A percentile compares a stretch with the other conserved stretches of the same genome.
Conservation (phyloP, 2,888 invertebrate species). For the Didymodactylos carnosus region DNA sequence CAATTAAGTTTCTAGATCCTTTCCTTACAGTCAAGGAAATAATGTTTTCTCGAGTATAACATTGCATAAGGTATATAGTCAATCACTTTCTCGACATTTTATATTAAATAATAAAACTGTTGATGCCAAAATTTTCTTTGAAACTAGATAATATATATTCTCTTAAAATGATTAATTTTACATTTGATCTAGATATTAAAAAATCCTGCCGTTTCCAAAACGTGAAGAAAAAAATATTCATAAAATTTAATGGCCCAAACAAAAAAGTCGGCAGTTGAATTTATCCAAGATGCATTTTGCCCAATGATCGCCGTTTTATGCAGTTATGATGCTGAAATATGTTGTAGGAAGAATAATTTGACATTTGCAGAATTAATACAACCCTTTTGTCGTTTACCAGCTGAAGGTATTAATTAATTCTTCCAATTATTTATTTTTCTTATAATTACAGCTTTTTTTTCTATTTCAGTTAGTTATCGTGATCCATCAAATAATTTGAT, state of each 20-base stretch:
- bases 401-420: constrained; percentile 39
- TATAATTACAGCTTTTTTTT: constrained; percentile 8
- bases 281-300: constrained; percentile 68
- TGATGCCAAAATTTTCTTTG: too few species aligned
- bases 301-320: constrained; percentile 67
- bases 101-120: too few species aligned
- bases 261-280: constrained; percentile 43
- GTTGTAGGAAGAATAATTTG: constrained; percentile 71
- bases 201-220: too few species aligned
- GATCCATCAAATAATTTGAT: constrained; percentile 58
- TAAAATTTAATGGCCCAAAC: constrained; percentile 35
- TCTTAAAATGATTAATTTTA: too few species aligned
- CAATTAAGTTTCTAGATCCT: too few species aligned
- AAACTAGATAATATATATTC: too few species aligned
- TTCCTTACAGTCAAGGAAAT: too few species aligned
- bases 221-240: too few species aligned
- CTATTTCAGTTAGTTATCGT: constrained; percentile 52
- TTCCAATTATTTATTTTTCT: background rate
- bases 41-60: too few species aligned
- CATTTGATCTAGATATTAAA: too few species aligned
- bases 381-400: constrained; percentile 58
- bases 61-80: too few species aligned
- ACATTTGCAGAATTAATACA: constrained; percentile 69
- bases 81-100: too few species aligned
- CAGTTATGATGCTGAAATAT: constrained; percentile 57